Percentiles rank a stretch among this genome's conserved stretches.
phyloP scores from a whole-genome alignment of 64 coral and sea anemone genomes.

The Orbicella faveolata region DNA sequence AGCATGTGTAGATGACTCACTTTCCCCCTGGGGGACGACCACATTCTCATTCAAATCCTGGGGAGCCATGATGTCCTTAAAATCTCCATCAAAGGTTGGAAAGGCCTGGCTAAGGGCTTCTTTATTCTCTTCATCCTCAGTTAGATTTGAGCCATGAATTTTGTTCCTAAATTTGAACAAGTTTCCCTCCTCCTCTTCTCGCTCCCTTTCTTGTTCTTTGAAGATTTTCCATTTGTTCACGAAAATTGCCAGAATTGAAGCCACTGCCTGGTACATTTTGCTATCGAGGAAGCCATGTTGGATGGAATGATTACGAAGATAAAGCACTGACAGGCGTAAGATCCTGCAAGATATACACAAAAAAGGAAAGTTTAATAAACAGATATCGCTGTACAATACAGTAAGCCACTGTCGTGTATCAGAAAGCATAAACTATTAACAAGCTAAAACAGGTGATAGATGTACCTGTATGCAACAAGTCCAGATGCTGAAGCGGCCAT shows the following conservation, averaged over 20 bases:
- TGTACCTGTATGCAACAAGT: conserved; percentile 9
- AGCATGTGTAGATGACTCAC: background rate
- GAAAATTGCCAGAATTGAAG: conserved; percentile 32
- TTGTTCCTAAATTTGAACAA: conserved; percentile 91
- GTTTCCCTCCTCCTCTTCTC: conserved; percentile 83
- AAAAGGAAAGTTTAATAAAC: background rate
- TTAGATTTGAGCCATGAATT: conserved; percentile 45
- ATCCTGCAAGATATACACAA: background rate
- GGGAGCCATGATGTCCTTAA: conserved; percentile 51
- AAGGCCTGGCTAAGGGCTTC: conserved; percentile 54
- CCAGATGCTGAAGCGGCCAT: conserved; percentile 1
- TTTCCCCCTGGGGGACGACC: background rate
- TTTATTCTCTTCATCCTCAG: conserved; percentile 75
- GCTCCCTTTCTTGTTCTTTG: conserved; percentile 59
- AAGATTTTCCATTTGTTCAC: conserved; percentile 47
- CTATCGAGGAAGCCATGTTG: conserved; percentile 37
- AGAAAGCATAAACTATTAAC: too few species aligned
- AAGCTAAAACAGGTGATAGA: background rate
- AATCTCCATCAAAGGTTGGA: conserved; percentile 81
- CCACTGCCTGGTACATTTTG: background rate
- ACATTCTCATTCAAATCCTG: conserved; percentile 28
- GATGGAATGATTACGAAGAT: conserved; percentile 27
- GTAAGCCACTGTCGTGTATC: too few species aligned
- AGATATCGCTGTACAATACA: too few species aligned
- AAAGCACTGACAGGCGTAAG: conserved; percentile 13